A percentile compares a stretch with the other conserved stretches of the same genome.
Conservation (phyloP, 1,140 invertebrate species). For the Leptopilina clavipes region DNA sequence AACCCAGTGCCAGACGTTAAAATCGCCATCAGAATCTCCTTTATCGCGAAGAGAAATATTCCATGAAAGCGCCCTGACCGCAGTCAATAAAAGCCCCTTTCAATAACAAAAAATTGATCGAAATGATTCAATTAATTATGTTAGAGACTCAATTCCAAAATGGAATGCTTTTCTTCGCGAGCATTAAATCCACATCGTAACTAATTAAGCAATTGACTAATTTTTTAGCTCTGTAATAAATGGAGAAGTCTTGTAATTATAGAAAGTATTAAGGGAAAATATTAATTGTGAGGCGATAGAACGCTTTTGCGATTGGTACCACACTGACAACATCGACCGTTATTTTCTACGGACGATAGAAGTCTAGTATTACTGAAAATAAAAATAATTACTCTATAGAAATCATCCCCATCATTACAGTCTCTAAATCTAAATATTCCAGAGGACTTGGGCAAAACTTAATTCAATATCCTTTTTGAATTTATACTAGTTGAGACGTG, state of each 20-base stretch:
- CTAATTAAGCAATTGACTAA: conserved; percentile 24
- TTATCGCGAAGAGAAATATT: conserved; percentile 1
- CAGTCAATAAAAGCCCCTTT: conserved; percentile 13
- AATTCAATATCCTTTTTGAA: not conserved
- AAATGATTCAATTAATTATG: not conserved
- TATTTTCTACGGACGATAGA: conserved; percentile 20
- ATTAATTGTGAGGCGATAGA: not conserved
- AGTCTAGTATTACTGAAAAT: not conserved
- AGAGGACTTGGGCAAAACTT: not conserved
- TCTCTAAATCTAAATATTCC: conserved; percentile 5
- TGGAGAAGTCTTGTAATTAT: conserved; percentile 26
- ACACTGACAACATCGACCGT: conserved; percentile 11
- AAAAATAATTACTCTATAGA: conserved; percentile 15
- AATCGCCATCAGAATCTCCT: not conserved
- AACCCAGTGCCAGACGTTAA: conserved; percentile 15
- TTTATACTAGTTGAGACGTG: not conserved
- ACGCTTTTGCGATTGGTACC: not conserved
- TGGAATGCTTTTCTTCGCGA: not conserved
- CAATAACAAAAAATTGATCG: not conserved
- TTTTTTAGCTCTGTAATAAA: conserved; percentile 22
- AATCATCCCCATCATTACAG: not conserved
- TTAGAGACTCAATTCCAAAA: too few species aligned
- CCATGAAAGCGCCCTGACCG: not conserved
- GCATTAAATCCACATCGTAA: not conserved
- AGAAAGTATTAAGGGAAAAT: not conserved